Conservation (phyloP, 2,797 vertebrate species). For the Gadopsis bispinosus region DNA sequence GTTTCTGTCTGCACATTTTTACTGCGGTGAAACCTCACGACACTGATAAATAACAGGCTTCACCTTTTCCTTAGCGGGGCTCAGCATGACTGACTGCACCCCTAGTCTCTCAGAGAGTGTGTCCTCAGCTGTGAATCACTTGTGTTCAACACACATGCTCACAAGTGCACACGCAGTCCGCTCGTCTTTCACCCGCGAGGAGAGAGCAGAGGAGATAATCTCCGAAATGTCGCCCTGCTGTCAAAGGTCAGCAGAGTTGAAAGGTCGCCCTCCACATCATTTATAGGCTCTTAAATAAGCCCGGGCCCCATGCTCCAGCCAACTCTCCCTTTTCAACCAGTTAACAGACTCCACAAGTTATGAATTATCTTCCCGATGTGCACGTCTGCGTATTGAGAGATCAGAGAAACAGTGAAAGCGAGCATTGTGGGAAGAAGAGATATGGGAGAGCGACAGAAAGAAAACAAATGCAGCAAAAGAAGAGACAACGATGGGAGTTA, state of each 20-base stretch:
- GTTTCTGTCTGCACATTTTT: slow-evolving; percentile 71
- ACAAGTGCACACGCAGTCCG: slow-evolving; percentile 33
- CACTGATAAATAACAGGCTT: slow-evolving; percentile 80
- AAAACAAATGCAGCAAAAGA: slow-evolving; percentile 18
- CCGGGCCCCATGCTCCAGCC: slow-evolving; percentile 82
- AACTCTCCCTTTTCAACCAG: slow-evolving; percentile 83
- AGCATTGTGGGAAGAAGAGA: slow-evolving; percentile 37
- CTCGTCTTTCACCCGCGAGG: slow-evolving; percentile 74
- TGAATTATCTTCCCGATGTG: slow-evolving; percentile 55
- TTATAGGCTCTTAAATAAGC: slow-evolving; percentile 93
- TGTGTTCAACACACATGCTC: slow-evolving; percentile 54
- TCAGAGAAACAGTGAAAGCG: slow-evolving; percentile 4
- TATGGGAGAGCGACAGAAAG: not conserved
- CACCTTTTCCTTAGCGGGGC: slow-evolving; percentile 71
- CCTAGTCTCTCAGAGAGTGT: slow-evolving; percentile 72
- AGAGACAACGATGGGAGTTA: not conserved
- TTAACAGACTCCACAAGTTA: slow-evolving; percentile 83
- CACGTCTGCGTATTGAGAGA: slow-evolving; percentile 17
- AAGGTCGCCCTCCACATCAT: slow-evolving; percentile 91
- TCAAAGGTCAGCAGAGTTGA: slow-evolving; percentile 92
- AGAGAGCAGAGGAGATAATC: slow-evolving; percentile 88
- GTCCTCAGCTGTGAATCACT: slow-evolving; percentile 84
- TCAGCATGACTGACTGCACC: slow-evolving; percentile 78
- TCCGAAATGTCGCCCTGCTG: slow-evolving; percentile 87
- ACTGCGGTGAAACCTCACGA: slow-evolving; percentile 69